A percentile compares a stretch with the other conserved stretches of the same genome.
These are phyloP conservation scores for Caenorhabditis virilis DNA, from an alignment of 2,888 invertebrate genomes.

Conservation along the genomic window DNA sequence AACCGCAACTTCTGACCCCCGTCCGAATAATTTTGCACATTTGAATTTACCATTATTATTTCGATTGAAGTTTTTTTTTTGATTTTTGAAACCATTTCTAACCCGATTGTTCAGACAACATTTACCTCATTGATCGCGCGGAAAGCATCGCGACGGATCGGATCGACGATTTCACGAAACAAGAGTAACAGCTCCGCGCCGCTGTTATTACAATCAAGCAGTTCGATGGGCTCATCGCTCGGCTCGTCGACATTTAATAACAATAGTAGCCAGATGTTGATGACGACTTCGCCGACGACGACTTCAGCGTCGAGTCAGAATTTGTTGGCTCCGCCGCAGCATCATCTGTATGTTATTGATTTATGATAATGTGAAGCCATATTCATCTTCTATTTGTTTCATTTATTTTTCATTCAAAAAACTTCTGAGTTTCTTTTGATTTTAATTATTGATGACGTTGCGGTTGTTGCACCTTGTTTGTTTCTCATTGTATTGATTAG, in stretches of 20 bases:
- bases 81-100: no score
- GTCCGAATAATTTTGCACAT: no score
- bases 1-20: no score
- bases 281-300: conserved; percentile 16
- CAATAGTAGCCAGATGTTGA: conserved; percentile 19
- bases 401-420: background rate
- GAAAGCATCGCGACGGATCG: conserved; percentile 59
- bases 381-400: background rate
- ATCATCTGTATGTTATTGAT: conserved; percentile 28
- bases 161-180: conserved; percentile 34
- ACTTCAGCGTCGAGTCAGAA: conserved; percentile 23
- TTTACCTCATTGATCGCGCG: conserved; percentile 62
- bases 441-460: no score
- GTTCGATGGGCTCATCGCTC: conserved; percentile 31
- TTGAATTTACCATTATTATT: no score
- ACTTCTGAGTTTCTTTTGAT: no score
- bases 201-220: conserved; percentile 22
- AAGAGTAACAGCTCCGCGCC: background rate
- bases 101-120: conserved; percentile 62
- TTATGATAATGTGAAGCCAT: background rate
- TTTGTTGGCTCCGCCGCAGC: conserved; percentile 34
- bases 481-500: no score
- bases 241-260: conserved; percentile 12
- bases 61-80: no score
- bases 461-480: no score